These are phyloP conservation scores for Apostichopus parvimensis DNA, from an alignment of 35 echinoderm and acorn worm species.

Conservation along the genomic window DNA sequence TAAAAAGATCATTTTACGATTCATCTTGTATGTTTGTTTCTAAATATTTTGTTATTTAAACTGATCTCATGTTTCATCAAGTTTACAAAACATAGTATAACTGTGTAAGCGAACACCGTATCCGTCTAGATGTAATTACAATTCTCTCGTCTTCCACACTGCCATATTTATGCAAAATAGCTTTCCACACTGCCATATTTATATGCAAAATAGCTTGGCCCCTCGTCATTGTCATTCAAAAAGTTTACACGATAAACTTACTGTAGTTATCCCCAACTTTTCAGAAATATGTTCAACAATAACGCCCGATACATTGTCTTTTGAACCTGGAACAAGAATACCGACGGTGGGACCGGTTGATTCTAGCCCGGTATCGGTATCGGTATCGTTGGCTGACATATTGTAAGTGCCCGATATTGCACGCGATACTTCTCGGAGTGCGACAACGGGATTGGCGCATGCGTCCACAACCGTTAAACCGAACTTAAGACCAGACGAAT, in stretches of 20 bases:
- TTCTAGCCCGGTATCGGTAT: constrained; percentile 2
- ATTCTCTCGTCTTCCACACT: too few relatives aligned
- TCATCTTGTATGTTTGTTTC: too few relatives aligned
- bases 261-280: constrained; percentile 27
- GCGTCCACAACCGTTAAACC: constrained; percentile 78
- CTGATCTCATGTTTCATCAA: too few relatives aligned
- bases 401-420: constrained; percentile 34
- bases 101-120: too few relatives aligned
- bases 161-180: too few relatives aligned
- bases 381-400: constrained; percentile 30
- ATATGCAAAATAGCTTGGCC: too few relatives aligned
- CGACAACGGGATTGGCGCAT: constrained; percentile 53
- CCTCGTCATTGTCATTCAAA: too few relatives aligned
- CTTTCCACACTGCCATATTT: too few relatives aligned
- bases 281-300: constrained; percentile 27
- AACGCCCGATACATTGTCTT: constrained; percentile 6
- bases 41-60: too few relatives aligned
- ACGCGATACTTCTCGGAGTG: constrained; percentile 45
- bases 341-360: constrained; percentile 61
- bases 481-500: constrained; percentile 27
- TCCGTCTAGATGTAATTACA: too few relatives aligned
- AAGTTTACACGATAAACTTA: constrained; percentile 15
- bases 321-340: constrained; percentile 53
- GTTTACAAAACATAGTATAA: too few relatives aligned
- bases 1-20: too few relatives aligned